Evolutionary conservation across 2,113 vertebrate genomes (phyloP).

Genomic region (Otocyon megalotis): DNA sequence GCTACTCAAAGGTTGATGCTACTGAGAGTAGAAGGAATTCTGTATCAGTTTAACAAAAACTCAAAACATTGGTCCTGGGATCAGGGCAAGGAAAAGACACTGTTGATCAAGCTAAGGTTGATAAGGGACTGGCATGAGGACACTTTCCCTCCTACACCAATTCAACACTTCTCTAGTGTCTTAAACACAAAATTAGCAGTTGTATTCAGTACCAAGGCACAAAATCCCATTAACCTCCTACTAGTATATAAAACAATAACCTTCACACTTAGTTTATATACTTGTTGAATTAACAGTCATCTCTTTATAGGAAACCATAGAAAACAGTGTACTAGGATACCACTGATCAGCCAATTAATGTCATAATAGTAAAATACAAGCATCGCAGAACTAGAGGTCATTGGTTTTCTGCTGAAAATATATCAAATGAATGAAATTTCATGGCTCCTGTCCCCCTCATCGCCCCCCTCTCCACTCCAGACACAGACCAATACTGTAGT

Average conservation of each 20-base stretch:
- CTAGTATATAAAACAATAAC: neutral
- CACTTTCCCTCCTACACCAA: accelerated
- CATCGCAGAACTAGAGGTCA: neutral
- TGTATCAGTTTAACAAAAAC: neutral
- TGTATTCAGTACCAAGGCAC: neutral
- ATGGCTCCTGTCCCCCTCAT: neutral
- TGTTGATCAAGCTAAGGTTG: neutral
- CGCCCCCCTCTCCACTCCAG: accelerated
- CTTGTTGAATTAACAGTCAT: neutral
- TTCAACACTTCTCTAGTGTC: neutral
- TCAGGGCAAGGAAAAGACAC: neutral
- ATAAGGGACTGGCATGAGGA: neutral
- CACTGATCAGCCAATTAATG: neutral
- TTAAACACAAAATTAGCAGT: neutral
- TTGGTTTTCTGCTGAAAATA: neutral
- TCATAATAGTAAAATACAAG: neutral
- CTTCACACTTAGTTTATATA: neutral
- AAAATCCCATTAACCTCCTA: neutral
- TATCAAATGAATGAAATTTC: neutral
- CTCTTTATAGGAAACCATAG: neutral
- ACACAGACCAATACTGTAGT: neutral
- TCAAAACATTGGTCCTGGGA: neutral
- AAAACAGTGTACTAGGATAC: neutral
- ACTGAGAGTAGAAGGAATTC: neutral
- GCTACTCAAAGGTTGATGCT: neutral